Evolutionary conservation across 2,797 vertebrate genomes (phyloP).

Genomic region (Pseudopleuronectes americanus): DNA sequence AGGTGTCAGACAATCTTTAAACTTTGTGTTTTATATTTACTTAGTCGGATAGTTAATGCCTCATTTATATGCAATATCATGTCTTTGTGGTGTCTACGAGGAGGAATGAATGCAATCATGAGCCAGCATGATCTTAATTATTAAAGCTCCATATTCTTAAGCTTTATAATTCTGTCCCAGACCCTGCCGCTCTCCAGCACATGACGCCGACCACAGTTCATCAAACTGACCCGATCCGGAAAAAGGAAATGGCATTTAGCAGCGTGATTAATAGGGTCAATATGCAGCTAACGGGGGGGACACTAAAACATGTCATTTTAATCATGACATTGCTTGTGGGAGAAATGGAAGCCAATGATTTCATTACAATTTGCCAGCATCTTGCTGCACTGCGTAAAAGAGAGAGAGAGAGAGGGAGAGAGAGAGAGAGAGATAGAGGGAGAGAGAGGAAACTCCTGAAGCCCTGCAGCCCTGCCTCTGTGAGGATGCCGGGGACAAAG

Average conservation of each 20-base stretch:
- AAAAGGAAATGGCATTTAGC: slow-evolving; percentile 66
- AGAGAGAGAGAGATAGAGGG: too few species aligned
- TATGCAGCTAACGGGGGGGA: slow-evolving; percentile 58
- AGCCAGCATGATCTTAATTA: slow-evolving; percentile 72
- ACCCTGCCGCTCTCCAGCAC: slow-evolving; percentile 28
- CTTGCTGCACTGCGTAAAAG: slow-evolving; percentile 47
- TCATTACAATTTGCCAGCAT: slow-evolving; percentile 63
- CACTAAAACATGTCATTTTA: slow-evolving; percentile 76
- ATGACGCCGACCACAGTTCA: slow-evolving; percentile 60
- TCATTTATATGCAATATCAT: slow-evolving; percentile 65
- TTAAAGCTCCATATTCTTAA: slow-evolving; percentile 73
- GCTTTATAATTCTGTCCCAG: slow-evolving; percentile 63
- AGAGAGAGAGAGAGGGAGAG: not conserved
- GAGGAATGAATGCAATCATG: slow-evolving; percentile 60
- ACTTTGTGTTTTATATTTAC: slow-evolving; percentile 41
- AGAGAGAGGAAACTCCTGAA: not conserved
- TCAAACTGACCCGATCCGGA: slow-evolving; percentile 64
- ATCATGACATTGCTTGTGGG: slow-evolving; percentile 62
- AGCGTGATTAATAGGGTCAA: slow-evolving; percentile 75
- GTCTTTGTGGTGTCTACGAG: slow-evolving; percentile 45
- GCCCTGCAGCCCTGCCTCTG: slow-evolving; percentile 21
- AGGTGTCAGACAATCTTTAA: slow-evolving; percentile 27
- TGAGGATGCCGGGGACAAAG: slow-evolving; percentile 29
- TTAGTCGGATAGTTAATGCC: slow-evolving; percentile 37
- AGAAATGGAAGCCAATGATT: slow-evolving; percentile 60